Conservation (phyloP, 2,888 invertebrate species). For the Pachycephus smyrnensis region DNA sequence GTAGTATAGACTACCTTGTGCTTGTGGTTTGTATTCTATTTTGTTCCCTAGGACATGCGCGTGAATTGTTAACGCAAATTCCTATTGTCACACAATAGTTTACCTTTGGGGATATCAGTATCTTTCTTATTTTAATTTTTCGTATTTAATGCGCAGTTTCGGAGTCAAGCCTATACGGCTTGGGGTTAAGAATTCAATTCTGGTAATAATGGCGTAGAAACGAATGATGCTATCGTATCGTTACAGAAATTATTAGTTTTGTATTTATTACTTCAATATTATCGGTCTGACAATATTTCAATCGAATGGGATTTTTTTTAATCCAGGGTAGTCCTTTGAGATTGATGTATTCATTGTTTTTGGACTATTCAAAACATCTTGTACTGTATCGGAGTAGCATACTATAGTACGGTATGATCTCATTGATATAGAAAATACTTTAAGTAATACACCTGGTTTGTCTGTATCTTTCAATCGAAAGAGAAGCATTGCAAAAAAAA, state of each 20-base stretch:
- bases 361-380: background rate
- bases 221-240: background rate
- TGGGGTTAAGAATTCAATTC: background rate
- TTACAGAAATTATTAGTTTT: background rate
- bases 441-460: background rate
- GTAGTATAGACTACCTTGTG: background rate
- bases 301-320: background rate
- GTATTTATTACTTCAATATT: background rate
- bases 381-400: background rate
- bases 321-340: background rate
- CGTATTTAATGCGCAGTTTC: background rate
- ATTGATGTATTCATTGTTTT: background rate
- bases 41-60: background rate
- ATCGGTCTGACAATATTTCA: background rate
- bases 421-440: background rate
- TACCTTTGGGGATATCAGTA: background rate
- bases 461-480: background rate
- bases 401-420: background rate
- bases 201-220: background rate
- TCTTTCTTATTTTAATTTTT: background rate
- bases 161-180: background rate
- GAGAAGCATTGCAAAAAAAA: background rate
- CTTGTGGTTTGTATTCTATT: background rate
- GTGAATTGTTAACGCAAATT: background rate
- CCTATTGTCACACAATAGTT: background rate